phyloP scores from a whole-genome alignment of 2,888 invertebrate genomes.

The Pegoplata infirma region DNA sequence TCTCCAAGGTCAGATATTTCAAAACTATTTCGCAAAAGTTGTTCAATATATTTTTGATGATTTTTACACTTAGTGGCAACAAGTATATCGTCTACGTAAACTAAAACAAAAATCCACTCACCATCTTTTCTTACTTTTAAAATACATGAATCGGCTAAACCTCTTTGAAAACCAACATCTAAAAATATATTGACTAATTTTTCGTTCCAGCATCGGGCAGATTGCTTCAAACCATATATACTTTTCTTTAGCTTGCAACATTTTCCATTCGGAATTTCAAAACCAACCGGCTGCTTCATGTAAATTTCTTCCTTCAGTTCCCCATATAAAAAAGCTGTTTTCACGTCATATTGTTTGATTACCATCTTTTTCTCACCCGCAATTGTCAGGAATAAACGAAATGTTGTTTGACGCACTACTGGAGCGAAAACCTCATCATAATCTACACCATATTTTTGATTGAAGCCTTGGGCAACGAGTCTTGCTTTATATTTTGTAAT shows the following conservation, averaged over 20 bases:
- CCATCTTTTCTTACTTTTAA: not conserved
- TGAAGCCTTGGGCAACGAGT: slow-evolving; percentile 10
- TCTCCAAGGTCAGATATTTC: no score
- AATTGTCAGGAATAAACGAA: slow-evolving; percentile 16
- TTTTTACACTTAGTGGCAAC: not conserved
- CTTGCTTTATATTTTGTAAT: slow-evolving; percentile 6
- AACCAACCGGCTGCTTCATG: slow-evolving; percentile 11
- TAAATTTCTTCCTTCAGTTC: not conserved
- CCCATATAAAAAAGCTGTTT: no score
- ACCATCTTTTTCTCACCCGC: not conserved
- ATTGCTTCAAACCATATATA: slow-evolving; percentile 4
- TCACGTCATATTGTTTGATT: slow-evolving; percentile 1
- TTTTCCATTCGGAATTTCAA: slow-evolving; percentile 2
- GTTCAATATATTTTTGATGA: not conserved
- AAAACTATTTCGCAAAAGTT: not conserved
- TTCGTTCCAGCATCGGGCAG: not conserved
- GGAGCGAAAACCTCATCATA: slow-evolving; percentile 33
- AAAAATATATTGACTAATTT: not conserved
- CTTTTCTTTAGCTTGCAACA: slow-evolving; percentile 2
- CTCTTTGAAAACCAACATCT: no score
- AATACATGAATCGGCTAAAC: no score
- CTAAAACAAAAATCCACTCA: not conserved
- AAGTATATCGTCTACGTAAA: slow-evolving; percentile 11
- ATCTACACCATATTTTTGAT: slow-evolving; percentile 15
- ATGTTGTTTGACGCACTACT: slow-evolving; percentile 4